phyloP scores from a whole-genome alignment of 2,888 invertebrate species.

The Pandemis heparana region DNA sequence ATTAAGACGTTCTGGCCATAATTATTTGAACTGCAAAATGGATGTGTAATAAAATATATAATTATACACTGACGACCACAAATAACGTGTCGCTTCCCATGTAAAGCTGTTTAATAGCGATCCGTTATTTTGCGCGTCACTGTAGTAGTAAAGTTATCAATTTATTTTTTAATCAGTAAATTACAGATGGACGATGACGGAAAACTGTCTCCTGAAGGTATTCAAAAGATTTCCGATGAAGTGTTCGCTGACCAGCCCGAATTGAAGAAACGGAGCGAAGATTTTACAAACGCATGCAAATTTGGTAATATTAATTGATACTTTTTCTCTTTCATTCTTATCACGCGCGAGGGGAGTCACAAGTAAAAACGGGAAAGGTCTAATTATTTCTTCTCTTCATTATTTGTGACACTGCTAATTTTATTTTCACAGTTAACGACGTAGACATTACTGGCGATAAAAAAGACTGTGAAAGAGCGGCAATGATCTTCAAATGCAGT shows the following conservation, averaged over 20 bases:
- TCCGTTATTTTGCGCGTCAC: no score
- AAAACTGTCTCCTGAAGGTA: constrained; percentile 66
- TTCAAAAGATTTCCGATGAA: constrained; percentile 60
- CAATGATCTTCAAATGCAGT: constrained; percentile 53
- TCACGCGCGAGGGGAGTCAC: no score
- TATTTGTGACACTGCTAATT: not conserved
- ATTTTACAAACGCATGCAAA: constrained; percentile 71
- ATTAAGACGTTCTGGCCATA: no score
- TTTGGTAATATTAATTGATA: no score
- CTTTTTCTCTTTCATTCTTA: no score
- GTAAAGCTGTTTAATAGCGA: no score
- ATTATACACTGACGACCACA: no score
- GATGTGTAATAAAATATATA: no score
- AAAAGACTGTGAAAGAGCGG: constrained; percentile 56
- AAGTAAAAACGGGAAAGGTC: not conserved
- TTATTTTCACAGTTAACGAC: constrained; percentile 57
- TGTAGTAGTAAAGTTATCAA: no score
- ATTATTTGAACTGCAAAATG: no score
- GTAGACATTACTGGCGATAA: constrained; percentile 50
- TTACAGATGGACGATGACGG: constrained; percentile 76
- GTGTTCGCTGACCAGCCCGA: constrained; percentile 63
- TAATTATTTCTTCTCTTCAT: not conserved
- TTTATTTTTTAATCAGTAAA: not conserved
- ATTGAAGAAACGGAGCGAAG: constrained; percentile 61
- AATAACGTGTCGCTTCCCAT: no score